Percentiles rank a stretch among this genome's conserved stretches.
Conservation (phyloP, 2,113 vertebrate genomes). For the Fregata magnificens region DNA sequence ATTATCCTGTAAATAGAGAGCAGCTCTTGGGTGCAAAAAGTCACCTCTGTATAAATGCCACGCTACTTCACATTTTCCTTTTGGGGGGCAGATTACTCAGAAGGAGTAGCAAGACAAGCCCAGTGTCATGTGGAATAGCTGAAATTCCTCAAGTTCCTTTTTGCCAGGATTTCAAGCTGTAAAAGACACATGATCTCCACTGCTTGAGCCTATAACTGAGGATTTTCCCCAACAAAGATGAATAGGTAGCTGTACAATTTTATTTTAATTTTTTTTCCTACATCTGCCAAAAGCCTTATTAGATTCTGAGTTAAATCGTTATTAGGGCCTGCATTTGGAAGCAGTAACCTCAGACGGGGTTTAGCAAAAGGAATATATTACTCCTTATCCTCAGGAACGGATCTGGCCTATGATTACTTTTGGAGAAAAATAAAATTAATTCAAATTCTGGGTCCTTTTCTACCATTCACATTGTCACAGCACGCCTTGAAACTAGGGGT, state of each 20-base stretch:
- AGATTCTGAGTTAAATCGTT: neutral
- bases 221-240: conserved; percentile 40
- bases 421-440: neutral
- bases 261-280: neutral
- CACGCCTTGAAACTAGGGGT: neutral
- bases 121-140: conserved; percentile 56
- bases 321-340: neutral
- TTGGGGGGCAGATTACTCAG: neutral
- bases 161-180: conserved; percentile 64
- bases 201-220: neutral
- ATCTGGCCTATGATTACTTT: neutral
- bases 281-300: neutral
- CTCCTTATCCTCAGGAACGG: neutral
- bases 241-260: conserved; percentile 27
- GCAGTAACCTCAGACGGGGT: neutral
- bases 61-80: neutral
- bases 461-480: neutral
- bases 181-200: conserved; percentile 57
- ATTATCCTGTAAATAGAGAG: neutral
- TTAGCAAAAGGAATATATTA: neutral
- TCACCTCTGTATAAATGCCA: neutral
- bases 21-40: neutral
- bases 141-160: conserved; percentile 65
- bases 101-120: conserved; percentile 18
- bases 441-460: neutral